These are phyloP conservation scores for Ophion obscuratus DNA, from an alignment of 2,888 invertebrate genomes.

Conservation along the genomic window DNA sequence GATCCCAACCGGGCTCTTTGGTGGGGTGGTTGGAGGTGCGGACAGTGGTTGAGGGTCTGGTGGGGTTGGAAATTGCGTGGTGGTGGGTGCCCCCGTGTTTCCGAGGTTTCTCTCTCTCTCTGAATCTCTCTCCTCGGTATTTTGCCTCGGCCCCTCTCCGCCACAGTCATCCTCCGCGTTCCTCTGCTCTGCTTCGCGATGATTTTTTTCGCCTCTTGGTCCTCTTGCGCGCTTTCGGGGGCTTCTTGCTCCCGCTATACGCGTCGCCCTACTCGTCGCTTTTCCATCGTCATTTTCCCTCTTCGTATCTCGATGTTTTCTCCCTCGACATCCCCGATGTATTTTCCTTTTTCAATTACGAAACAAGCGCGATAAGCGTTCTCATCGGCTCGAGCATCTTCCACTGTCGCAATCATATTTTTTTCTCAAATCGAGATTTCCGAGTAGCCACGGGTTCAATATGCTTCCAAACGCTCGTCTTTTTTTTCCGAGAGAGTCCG, in stretches of 20 bases:
- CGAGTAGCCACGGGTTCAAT: background rate
- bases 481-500: constrained; percentile 31
- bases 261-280: background rate
- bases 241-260: constrained; percentile 29
- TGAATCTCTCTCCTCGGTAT: constrained; percentile 71
- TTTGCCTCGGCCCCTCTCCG: constrained; percentile 80
- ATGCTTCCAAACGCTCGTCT: background rate
- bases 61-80: constrained; percentile 84
- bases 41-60: constrained; percentile 84
- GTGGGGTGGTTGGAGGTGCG: constrained; percentile 84
- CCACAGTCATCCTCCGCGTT: constrained; percentile 73
- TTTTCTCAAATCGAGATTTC: too few relatives aligned
- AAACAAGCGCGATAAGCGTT: too few relatives aligned
- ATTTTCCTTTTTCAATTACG: background rate
- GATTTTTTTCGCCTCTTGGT: constrained; percentile 46
- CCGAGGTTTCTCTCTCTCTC: constrained; percentile 68
- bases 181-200: constrained; percentile 69
- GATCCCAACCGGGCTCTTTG: constrained; percentile 77
- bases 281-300: background rate
- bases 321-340: background rate
- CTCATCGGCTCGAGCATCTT: too few relatives aligned
- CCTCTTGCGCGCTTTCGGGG: constrained; percentile 34
- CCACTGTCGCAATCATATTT: too few relatives aligned
- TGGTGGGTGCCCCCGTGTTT: constrained; percentile 80
- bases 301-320: constrained; percentile 16